Conservation (phyloP, 2,113 vertebrate species). For the Lontra canadensis region DNA sequence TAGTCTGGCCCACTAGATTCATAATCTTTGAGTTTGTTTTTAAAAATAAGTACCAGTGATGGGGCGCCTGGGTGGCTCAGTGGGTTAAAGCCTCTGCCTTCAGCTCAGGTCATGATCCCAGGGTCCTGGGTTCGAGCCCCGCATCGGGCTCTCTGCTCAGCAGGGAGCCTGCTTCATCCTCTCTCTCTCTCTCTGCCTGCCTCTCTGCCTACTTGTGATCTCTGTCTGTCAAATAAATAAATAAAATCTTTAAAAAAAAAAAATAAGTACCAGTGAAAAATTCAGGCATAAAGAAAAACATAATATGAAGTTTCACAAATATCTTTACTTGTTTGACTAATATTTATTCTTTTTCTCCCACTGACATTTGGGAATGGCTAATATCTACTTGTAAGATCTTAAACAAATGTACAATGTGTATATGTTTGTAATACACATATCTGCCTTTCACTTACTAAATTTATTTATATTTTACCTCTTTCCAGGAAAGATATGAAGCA, state of each 20-base stretch:
- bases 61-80: no score
- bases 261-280: background rate
- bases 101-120: no score
- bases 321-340: background rate
- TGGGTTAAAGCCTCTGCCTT: no score
- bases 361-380: background rate
- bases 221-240: no score
- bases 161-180: no score
- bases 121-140: no score
- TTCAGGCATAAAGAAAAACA: background rate
- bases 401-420: background rate
- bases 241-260: no score
- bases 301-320: background rate
- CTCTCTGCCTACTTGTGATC: no score
- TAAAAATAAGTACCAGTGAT: background rate
- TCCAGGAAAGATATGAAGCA: background rate
- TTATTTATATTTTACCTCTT: background rate
- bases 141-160: no score
- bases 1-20: background rate
- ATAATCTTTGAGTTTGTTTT: background rate
- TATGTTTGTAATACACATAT: background rate
- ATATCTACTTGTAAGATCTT: background rate
- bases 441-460: background rate
- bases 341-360: background rate
- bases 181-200: no score